Evolutionary conservation across 64 coral and sea anemone species (phyloP), one percentile per base, ranked within the genome.

Genomic region (Porites lutea): DNA sequence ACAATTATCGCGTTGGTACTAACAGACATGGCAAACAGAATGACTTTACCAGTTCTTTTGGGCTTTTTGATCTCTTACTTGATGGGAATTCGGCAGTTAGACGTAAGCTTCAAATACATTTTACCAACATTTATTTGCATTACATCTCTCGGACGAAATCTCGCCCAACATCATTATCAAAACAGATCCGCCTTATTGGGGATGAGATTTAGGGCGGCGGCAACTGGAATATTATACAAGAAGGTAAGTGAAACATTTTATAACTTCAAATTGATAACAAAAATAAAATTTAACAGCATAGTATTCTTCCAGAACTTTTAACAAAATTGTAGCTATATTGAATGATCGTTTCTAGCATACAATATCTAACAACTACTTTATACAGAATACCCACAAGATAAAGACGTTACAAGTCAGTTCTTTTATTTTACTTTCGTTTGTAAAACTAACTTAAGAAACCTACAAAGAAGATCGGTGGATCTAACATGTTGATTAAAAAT

Each of bases 161-260:
- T 97, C 0, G 92, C 92, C 46, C 95, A 97, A 65, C 95, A 97
- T 88, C 95, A 97, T 91, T 97, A 97, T 20, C 95, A 97, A 55
- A 97, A 97, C 57, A 94, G 93, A 37, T 97, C 95, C 1, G 95
- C 95, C 5, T 16, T 97, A 9, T 55, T 97, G 3, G 95, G 95
- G 6, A 97, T 97, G 95, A 79, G 92, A 3, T 97, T 97, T 45
- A 48, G 95, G 12, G 95, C 95, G 1, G 95, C 95, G 1, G 92
- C 95, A 3, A 97, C 95, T 0, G 95, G 95, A 7, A 53, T 97
- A 2, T 75, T 97, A 13, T 97, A 97, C 47, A 91, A 89, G 43
- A 97, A 97, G 95, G 95, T 96, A 75, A 82, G 89, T 23, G 18
- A 37, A 16, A 79, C 4, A 88, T 55, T 79, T 78, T 49, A 23